Conservation (phyloP, 2,113 vertebrate species). For the Tylochromis polylepis region DNA sequence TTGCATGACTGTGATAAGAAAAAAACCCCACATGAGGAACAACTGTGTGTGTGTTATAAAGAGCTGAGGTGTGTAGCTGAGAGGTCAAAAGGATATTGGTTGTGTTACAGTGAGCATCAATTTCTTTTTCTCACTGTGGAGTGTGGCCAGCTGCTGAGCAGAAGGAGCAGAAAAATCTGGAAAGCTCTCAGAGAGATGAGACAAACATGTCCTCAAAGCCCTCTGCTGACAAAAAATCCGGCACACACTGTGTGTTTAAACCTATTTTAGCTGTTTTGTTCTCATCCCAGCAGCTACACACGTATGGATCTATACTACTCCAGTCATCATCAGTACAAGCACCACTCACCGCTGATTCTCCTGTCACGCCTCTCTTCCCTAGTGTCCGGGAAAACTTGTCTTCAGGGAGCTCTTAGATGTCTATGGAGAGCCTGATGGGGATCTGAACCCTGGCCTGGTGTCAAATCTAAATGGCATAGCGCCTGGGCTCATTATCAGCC, state of each 20-base stretch:
- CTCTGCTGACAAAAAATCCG: not conserved
- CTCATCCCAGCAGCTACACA: not conserved
- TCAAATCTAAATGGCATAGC: slow-evolving; percentile 59
- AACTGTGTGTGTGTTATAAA: not conserved
- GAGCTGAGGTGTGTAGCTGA: not conserved
- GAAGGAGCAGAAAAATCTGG: not conserved
- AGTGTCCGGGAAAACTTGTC: not conserved
- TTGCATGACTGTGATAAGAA: slow-evolving; percentile 34
- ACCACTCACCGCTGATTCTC: not conserved
- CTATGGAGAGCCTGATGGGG: not conserved
- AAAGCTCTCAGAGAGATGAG: slow-evolving; percentile 19
- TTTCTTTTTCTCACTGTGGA: not conserved
- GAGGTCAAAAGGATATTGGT: not conserved
- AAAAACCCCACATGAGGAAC: not conserved
- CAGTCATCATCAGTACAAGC: not conserved
- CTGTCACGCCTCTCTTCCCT: not conserved
- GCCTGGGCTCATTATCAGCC: slow-evolving; percentile 67
- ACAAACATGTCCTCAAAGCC: not conserved
- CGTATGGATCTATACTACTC: not conserved
- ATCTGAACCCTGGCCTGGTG: slow-evolving; percentile 48
- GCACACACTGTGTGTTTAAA: not conserved
- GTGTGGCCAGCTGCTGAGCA: not conserved
- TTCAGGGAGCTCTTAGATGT: not conserved
- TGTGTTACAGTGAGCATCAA: not conserved
- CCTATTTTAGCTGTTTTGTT: not conserved